These are phyloP conservation scores for Drosophila melanica DNA, from an alignment of 1,140 invertebrate genomes.

Conservation along the genomic window DNA sequence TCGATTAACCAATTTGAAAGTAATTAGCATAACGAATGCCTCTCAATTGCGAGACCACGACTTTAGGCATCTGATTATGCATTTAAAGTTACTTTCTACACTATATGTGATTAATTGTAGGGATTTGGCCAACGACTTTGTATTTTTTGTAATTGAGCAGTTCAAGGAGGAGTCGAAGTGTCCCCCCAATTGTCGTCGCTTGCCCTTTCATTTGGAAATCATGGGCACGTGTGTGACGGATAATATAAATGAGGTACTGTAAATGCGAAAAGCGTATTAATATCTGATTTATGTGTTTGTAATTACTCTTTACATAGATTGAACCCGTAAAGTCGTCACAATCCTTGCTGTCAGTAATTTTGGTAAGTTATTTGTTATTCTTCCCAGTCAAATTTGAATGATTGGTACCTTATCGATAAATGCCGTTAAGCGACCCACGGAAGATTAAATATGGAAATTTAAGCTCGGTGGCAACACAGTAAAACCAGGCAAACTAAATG, in stretches of 20 bases:
- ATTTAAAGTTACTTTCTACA: constrained; percentile 12
- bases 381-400: not conserved
- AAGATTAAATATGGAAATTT: not conserved
- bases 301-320: not conserved
- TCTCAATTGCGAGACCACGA: not conserved
- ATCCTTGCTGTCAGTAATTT: not conserved
- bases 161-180: not conserved
- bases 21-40: constrained; percentile 15
- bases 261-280: not conserved
- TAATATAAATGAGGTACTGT: constrained; percentile 1
- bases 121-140: constrained; percentile 5
- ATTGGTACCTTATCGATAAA: not conserved
- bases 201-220: constrained; percentile 20
- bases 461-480: not conserved
- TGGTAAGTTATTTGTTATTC: constrained; percentile 1
- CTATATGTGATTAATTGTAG: constrained; percentile 13
- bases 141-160: constrained; percentile 13
- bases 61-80: constrained; percentile 17
- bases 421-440: not conserved
- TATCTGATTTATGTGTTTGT: not conserved
- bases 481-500: not conserved
- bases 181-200: not conserved
- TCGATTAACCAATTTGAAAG: not conserved
- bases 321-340: not conserved
- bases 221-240: constrained; percentile 1